Evolutionary conservation across 2,888 invertebrate species (phyloP), one percentile per base, ranked within the genome.

Genomic region (Brenthis ino): DNA sequence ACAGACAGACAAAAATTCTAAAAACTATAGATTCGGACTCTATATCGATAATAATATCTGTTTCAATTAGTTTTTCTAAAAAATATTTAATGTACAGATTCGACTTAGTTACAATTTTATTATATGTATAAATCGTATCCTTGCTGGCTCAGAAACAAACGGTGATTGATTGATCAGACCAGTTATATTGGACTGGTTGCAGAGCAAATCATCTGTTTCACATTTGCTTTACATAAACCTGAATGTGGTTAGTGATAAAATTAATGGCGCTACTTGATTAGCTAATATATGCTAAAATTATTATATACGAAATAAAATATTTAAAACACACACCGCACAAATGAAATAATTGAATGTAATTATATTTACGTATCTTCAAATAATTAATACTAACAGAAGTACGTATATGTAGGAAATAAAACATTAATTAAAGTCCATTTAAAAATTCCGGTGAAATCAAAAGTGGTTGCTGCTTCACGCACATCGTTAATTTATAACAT

Each of bases 361-460:
- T 47, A 4, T 28, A 60, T 50, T 33, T 16, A 60, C 12, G 57
- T 67, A 60, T 64, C 47, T 65, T 57, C 53, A 72, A 64, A 68
- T 69, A 65, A 56, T 69, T 47, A 72, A 67, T 57, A 65, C 69
- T 67, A 61, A 61, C 64, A 56, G 50, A 67, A 66, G 53, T 37
- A 20, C 20, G 1, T 20, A 55, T 66, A 60, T 63, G 65, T 68
- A 73, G 74, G 75, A 74, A 71, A 72, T 65, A 67, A 55, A 65
- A 67, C 69, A 73, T 69, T 73, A 72, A 74, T 74, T 72, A 74
- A 69, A 67, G 60, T 65, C 56, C 70, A 69, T 72, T 69, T 64
- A 71, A 75, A 72, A 72, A 76, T 74, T 77, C 76, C 77, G 77
- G 78, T 79, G 79, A 80, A 81, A 79, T 72, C 77, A 75, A 79